Percentiles rank a stretch among this genome's conserved stretches.
phyloP scores from a whole-genome alignment of 2,797 vertebrate species.

The Gymnothorax reevesii region DNA sequence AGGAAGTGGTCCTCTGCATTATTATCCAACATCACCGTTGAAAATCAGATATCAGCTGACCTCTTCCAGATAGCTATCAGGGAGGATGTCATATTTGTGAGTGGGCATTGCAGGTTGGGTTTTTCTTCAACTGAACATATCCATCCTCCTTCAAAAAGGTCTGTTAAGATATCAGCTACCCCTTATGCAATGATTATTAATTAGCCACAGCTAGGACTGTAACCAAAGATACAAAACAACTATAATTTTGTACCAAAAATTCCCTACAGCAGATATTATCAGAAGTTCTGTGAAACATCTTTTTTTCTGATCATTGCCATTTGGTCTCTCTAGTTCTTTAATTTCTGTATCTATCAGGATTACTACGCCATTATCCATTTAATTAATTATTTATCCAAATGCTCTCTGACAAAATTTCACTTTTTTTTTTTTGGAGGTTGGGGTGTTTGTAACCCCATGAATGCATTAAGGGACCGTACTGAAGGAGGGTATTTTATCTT shows the following conservation, averaged over 20 bases:
- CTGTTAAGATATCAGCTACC: neutral
- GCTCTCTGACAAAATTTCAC: slow-evolving; percentile 16
- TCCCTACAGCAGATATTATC: neutral
- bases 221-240: slow-evolving; percentile 29
- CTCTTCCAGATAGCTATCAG: slow-evolving; percentile 30
- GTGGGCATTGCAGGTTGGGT: neutral
- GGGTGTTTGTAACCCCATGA: slow-evolving; percentile 57
- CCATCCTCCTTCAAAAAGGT: slow-evolving; percentile 9
- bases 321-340: neutral
- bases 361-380: slow-evolving; percentile 8
- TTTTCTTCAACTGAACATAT: slow-evolving; percentile 25
- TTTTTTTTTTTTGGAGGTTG: neutral
- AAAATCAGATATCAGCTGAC: slow-evolving; percentile 16
- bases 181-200: neutral
- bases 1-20: neutral
- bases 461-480: slow-evolving; percentile 8
- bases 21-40: neutral
- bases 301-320: neutral
- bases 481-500: slow-evolving; percentile 38
- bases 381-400: slow-evolving; percentile 26
- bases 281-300: neutral
- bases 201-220: neutral
- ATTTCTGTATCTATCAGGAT: neutral
- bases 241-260: slow-evolving; percentile 9
- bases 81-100: slow-evolving; percentile 13